Percentiles rank a stretch among this genome's conserved stretches.
Evolutionary conservation across 2,797 vertebrate species (phyloP).

Genomic region (Diplodus sargus): DNA sequence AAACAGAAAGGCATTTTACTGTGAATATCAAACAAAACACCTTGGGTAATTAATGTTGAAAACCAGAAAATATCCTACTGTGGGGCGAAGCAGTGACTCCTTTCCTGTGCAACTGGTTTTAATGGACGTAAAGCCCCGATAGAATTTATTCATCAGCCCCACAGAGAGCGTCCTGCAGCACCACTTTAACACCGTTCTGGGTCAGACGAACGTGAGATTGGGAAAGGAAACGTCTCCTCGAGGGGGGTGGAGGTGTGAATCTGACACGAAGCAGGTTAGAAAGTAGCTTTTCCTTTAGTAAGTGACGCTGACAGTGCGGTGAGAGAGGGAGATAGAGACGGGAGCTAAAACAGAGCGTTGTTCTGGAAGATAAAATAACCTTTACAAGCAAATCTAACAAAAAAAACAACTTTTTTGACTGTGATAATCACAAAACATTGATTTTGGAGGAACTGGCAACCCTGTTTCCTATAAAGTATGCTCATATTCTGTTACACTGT

Average conservation of each 20-base stretch:
- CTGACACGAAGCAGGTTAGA: constrained; percentile 56
- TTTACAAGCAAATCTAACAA: not conserved
- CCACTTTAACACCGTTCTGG: constrained; percentile 43
- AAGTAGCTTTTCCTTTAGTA: not conserved
- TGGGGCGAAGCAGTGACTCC: not conserved
- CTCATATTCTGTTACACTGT: not conserved
- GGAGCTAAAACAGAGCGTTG: not conserved
- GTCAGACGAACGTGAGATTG: constrained; percentile 49
- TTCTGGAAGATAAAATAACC: not conserved
- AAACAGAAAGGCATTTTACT: constrained; percentile 57
- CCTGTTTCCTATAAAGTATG: not conserved
- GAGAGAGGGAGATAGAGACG: too few relatives aligned
- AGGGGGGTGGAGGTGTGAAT: constrained; percentile 27
- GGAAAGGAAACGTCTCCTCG: constrained; percentile 24
- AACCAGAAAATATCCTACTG: constrained; percentile 47
- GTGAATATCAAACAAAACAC: constrained; percentile 61
- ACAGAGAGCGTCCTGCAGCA: constrained; percentile 9
- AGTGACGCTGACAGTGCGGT: not conserved
- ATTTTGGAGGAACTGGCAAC: not conserved
- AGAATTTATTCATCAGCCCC: constrained; percentile 33
- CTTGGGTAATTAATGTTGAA: constrained; percentile 62
- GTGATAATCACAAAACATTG: not conserved
- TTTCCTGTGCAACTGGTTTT: constrained; percentile 33
- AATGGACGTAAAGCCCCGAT: constrained; percentile 20
- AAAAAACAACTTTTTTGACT: too few relatives aligned